Evolutionary conservation across 2,797 vertebrate species (phyloP).

Genomic region (Coregonus ussuriensis): DNA sequence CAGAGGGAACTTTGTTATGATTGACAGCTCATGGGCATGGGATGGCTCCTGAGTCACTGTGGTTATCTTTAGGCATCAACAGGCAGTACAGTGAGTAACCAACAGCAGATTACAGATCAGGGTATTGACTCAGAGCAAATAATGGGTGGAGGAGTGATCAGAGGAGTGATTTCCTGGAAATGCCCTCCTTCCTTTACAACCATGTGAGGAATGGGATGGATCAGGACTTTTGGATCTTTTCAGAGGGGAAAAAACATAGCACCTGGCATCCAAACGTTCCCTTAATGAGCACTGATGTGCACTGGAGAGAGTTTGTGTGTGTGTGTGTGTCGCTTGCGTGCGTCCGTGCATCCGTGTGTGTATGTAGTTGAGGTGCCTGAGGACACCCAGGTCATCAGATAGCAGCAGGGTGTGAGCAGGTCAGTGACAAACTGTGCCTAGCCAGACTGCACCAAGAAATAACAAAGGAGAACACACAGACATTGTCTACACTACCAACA

Average conservation of each 20-base stretch:
- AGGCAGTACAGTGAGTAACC: background rate
- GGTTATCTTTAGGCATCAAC: background rate
- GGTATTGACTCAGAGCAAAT: background rate
- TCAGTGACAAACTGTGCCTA: no score
- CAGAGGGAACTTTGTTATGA: no score
- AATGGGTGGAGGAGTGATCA: background rate
- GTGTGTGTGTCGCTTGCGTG: no score
- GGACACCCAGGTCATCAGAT: no score
- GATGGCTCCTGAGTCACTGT: background rate
- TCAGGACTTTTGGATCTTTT: background rate
- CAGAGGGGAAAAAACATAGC: background rate
- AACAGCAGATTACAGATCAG: conserved; percentile 1
- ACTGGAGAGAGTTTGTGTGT: no score
- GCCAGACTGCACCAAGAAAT: no score
- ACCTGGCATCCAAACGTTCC: background rate
- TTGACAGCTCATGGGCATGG: background rate
- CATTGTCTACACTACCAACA: no score
- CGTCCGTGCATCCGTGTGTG: no score
- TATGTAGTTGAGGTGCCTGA: no score
- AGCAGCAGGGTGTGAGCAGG: no score
- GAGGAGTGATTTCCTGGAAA: background rate
- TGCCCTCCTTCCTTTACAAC: background rate
- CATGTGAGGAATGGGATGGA: background rate
- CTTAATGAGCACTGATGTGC: background rate
- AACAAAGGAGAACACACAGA: no score